Base-by-base conservation (phyloP, 1,140 invertebrate species). In the Euglossa dilemma region DNA sequence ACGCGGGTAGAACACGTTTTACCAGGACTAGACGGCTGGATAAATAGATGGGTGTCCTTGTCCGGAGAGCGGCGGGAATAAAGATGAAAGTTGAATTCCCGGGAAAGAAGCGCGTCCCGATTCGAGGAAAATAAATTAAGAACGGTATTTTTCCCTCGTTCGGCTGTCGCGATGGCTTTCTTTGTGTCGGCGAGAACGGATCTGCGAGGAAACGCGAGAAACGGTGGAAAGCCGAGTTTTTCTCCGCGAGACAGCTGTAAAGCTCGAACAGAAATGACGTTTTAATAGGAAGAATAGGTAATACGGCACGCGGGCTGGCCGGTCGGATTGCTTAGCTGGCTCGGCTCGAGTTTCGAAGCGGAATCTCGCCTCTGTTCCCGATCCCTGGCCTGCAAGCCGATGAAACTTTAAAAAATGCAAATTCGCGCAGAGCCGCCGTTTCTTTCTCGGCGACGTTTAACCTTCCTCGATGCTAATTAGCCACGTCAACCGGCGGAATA, bases 11-110 rank as follows among this genome's bases (percentile, higher is more conserved):
- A 87, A 87, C 85, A 84, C 63, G 86, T 87, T 86, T 76, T 66
- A 56, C 81, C 80, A 76, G 85, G 85, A 84, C 81, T 80, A 84
- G 75, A 64, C 80, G 77, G 57, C 20, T 52, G 85, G 66, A 87
- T 84, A 84, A 84, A 87, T 56, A 83, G 63, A 84, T 56, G 72
- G 28, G 63, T 77, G 76, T 87, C 81, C 85, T 87, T 87, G 85
- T 54, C 28, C 25, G 20, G 54, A 61, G 71, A 87, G 61, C 45
- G 67, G 56, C 54, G 66, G 47, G 80, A 83, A 78, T 78, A 83
- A 83, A 83, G 80, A 83, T 70, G 80, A 20, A 50, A 70, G 36
- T 36, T 25, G 50, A 47, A 50, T 12, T 18, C n/a, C 25, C 23
- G n/a, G 2, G 18, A 14, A 25, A 12, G n/a, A 23, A 59, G 63